Base-by-base conservation (phyloP, 2,888 invertebrate genomes). In the Petrolisthes manimaculis region DNA sequence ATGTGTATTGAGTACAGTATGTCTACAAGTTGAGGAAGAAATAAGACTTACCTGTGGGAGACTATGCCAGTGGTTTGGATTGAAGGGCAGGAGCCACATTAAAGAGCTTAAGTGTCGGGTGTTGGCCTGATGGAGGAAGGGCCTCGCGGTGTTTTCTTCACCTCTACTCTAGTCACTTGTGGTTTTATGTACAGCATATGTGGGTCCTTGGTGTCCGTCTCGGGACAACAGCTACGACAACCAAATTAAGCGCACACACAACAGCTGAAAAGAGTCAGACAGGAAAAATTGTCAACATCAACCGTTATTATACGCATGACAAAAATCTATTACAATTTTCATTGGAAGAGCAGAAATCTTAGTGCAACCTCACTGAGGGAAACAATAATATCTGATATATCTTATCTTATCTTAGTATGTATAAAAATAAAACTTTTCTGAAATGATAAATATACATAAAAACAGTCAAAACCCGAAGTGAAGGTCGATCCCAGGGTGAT, bases 221-320 rank as follows among this genome's bases (percentile, higher is more conserved):
- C 55, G 77, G 88, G 88, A 88, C 88, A 84, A 89, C 89, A 89
- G 86, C 81, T 90, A 89, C 91, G 89, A 91, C 89, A 91, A 90
- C 90, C 90, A 89, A 91, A 90, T 91, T 88, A 90, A 89, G 89
- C 89, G 89, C 89, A 91, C 83, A 90, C 90, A 86, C 53, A 86
- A 90, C 86, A 90, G 89, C 90, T 89, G 90, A 77, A 91, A 88
- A 89, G 81, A 2, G 78, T 18, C 4, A 54, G n/a, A 82, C 37
- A 37, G 37, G 37, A 37, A 37, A 37, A 37, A 37, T 37, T 37
- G 37, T 37, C 37, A 37, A 37, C 37, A 37, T 37, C 37, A 37
- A 37, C 37, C 0, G 37, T 37, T 37, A 37, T 37, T 37, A 37
- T 37, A 37, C 0, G 37, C 37, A 37, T 37, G 37, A 37, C 37